A percentile compares a stretch with the other conserved stretches of the same genome.
phyloP scores from a whole-genome alignment of 2,113 vertebrate species.

The Callipepla squamata region DNA sequence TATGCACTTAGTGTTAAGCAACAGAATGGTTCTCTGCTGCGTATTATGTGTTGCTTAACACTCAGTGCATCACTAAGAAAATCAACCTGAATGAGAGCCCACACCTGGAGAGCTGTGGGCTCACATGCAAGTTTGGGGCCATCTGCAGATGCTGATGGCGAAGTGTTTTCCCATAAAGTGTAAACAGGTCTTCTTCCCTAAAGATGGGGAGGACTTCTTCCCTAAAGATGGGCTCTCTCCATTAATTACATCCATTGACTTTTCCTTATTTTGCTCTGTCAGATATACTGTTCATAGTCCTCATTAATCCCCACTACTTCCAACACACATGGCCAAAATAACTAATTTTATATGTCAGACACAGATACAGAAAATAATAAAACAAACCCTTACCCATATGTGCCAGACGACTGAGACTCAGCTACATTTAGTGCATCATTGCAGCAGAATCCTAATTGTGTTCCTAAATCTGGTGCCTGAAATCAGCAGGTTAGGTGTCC shows the following conservation, averaged over 20 bases:
- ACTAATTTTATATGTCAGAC: conserved; percentile 20
- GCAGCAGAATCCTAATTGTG: conserved; percentile 37
- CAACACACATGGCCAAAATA: not conserved
- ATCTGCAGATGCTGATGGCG: too few relatives aligned
- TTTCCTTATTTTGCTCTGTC: not conserved
- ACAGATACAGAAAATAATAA: not conserved
- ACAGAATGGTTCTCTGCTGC: not conserved
- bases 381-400: not conserved
- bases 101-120: not conserved
- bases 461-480: not conserved
- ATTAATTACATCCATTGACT: not conserved
- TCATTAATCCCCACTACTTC: conserved; percentile 28
- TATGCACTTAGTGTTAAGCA: not conserved
- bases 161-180: not conserved
- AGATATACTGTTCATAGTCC: not conserved
- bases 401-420: conserved; percentile 35
- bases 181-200: not conserved
- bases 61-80: not conserved
- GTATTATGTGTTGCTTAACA: not conserved
- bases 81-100: not conserved
- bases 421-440: conserved; percentile 19
- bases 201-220: not conserved
- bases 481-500: not conserved
- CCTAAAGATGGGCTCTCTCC: not conserved
- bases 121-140: not conserved